A percentile compares a stretch with the other conserved stretches of the same genome.
phyloP scores from a whole-genome alignment of 2,797 vertebrate genomes.

The Thripadectes ignobilis region DNA sequence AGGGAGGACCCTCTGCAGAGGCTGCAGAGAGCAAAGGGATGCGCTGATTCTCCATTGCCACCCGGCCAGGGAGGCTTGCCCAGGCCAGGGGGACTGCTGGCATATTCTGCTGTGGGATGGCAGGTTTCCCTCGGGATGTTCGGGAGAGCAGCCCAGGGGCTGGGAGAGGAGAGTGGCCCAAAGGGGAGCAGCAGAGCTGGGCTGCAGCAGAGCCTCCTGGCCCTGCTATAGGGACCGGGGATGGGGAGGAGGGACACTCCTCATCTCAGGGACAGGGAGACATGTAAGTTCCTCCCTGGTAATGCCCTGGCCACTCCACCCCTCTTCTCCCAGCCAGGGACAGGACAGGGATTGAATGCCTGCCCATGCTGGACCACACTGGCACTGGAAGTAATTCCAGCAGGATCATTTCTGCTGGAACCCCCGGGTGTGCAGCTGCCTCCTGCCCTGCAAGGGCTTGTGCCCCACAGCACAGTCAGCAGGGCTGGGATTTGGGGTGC shows the following conservation, averaged over 20 bases:
- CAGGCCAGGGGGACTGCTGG: background rate
- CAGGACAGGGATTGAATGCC: background rate
- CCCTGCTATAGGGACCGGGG: background rate
- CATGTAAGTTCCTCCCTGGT: background rate
- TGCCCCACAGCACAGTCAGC: rapidly evolving
- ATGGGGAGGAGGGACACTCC: background rate
- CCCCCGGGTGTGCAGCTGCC: background rate
- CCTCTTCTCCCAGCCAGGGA: background rate
- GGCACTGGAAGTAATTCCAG: background rate
- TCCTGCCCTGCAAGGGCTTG: background rate
- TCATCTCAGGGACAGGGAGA: background rate
- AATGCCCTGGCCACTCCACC: background rate
- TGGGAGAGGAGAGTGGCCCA: background rate
- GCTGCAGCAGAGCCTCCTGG: background rate
- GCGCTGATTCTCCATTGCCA: background rate
- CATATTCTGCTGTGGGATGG: background rate
- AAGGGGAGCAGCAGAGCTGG: background rate
- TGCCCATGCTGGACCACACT: background rate
- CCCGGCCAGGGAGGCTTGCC: background rate
- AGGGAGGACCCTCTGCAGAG: background rate
- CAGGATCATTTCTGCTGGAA: rapidly evolving
- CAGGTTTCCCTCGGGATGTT: background rate
- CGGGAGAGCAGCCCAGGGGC: background rate
- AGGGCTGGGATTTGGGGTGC: background rate
- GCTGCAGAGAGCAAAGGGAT: background rate